Evolutionary conservation across 2,797 vertebrate genomes (phyloP).

Genomic region (Argya squamiceps): DNA sequence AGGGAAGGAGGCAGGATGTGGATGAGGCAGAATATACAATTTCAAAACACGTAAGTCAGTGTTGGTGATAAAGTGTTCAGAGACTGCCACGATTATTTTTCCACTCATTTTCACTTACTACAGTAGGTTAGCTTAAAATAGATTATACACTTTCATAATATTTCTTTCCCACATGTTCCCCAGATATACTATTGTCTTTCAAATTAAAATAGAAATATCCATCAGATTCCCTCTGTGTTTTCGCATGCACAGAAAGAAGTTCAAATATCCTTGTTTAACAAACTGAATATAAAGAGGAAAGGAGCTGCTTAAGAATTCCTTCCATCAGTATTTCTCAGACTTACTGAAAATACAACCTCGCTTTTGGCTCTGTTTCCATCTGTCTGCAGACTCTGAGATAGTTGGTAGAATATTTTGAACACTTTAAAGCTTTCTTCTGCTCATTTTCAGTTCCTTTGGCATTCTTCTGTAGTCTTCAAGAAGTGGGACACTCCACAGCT

Average conservation of each 20-base stretch:
- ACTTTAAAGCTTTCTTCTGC: background rate
- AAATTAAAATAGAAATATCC: constrained; percentile 42
- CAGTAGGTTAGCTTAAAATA: constrained; percentile 17
- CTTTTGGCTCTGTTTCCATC: background rate
- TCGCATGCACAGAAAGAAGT: background rate
- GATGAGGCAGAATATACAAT: background rate
- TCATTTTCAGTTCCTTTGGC: background rate
- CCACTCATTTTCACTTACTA: background rate
- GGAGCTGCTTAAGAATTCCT: constrained; percentile 22
- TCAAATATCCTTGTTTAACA: constrained; percentile 29
- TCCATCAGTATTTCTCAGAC: background rate
- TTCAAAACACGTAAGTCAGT: background rate
- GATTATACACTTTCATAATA: constrained; percentile 1
- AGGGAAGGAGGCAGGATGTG: background rate
- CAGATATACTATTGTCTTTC: background rate
- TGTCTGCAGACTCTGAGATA: background rate
- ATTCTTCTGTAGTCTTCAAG: background rate
- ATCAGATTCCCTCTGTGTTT: background rate
- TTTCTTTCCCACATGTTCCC: background rate
- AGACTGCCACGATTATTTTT: background rate
- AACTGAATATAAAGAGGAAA: constrained; percentile 13
- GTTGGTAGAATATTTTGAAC: background rate
- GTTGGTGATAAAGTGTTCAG: background rate
- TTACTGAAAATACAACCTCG: background rate
- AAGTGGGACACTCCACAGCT: background rate